Evolutionary conservation across 2,888 invertebrate genomes (phyloP).

Genomic region (Drosophila flavopinicola): DNA sequence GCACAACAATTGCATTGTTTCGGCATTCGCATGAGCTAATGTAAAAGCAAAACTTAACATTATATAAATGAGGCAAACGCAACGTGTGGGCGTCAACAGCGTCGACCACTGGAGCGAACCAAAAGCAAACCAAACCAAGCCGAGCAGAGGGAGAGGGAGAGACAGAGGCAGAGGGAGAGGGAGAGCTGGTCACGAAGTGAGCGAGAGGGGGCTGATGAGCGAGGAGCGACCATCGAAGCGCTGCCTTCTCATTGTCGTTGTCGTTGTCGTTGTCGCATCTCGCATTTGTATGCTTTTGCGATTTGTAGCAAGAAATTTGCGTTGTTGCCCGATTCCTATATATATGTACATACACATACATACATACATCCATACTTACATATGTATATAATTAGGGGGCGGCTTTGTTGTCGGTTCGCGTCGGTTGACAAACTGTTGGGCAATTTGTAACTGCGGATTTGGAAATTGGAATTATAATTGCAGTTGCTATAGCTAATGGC

Average conservation of each 20-base stretch:
- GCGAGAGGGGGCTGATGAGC: neutral
- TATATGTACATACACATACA: too few species aligned
- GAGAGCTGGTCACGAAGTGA: neutral
- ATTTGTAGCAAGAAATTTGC: slow-evolving; percentile 59
- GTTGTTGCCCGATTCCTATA: neutral
- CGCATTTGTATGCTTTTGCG: slow-evolving; percentile 70
- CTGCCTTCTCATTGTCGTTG: slow-evolving; percentile 55
- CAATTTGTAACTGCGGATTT: slow-evolving; percentile 50
- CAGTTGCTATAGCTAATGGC: slow-evolving; percentile 19
- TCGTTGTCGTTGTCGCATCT: slow-evolving; percentile 64
- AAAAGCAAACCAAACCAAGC: slow-evolving; percentile 16
- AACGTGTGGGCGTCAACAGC: slow-evolving; percentile 75
- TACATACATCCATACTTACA: neutral
- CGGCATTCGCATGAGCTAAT: slow-evolving; percentile 54
- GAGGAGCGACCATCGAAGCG: slow-evolving; percentile 51
- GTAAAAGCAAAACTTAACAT: slow-evolving; percentile 36
- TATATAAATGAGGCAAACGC: slow-evolving; percentile 73
- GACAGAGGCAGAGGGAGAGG: neutral
- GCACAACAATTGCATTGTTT: slow-evolving; percentile 73
- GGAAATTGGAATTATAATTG: slow-evolving; percentile 46
- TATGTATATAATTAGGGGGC: slow-evolving; percentile 71
- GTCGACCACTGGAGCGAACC: slow-evolving; percentile 64
- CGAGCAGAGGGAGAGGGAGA: slow-evolving; percentile 10
- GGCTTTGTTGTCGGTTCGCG: slow-evolving; percentile 63
- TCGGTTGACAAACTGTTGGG: slow-evolving; percentile 63